Evolutionary conservation across 2,888 invertebrate genomes (phyloP).

Genomic region (Alentia gelatinosa): DNA sequence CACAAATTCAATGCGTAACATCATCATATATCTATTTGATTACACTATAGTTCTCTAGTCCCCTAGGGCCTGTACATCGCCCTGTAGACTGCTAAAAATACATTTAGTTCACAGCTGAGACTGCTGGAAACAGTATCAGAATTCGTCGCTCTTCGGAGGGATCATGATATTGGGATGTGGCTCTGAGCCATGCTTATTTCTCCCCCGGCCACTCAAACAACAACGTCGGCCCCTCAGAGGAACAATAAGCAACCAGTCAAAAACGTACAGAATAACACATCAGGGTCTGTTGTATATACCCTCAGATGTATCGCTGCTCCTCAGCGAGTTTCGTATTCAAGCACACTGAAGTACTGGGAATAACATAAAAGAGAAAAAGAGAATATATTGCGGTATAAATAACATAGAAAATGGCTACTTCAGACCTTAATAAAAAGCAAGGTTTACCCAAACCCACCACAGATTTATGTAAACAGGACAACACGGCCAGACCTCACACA

Average conservation of each 20-base stretch:
- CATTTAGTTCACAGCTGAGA: too few species aligned
- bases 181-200: not conserved
- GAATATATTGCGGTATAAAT: conserved; percentile 1
- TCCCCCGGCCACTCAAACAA: not conserved
- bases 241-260: not conserved
- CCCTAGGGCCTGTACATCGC: too few species aligned
- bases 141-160: not conserved
- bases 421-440: conserved; percentile 1
- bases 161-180: not conserved
- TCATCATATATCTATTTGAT: too few species aligned
- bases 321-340: not conserved
- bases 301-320: not conserved
- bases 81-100: too few species aligned
- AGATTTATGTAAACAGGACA: too few species aligned
- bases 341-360: not conserved
- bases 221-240: not conserved
- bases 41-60: too few species aligned
- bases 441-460: too few species aligned
- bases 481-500: too few species aligned
- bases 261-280: not conserved
- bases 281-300: not conserved
- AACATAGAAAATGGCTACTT: not conserved
- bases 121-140: not conserved
- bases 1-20: too few species aligned
- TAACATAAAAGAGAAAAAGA: not conserved